Evolutionary conservation across 64 coral and sea anemone species (phyloP), one percentile per base, ranked within the genome.

Genomic region (Platygyra sinensis): DNA sequence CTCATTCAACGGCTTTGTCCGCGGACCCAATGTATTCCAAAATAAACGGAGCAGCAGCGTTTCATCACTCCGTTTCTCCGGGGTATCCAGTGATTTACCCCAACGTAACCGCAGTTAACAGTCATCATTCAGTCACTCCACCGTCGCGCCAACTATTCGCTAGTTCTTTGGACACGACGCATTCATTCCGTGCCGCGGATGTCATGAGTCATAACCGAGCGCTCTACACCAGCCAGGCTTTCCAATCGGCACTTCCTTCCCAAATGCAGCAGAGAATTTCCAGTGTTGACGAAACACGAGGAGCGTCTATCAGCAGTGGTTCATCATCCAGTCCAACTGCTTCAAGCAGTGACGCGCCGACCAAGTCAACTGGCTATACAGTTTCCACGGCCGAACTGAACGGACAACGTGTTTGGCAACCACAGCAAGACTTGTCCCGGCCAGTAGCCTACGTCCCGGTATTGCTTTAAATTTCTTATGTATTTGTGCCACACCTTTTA

Each of bases 1-100:
- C 91, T 96, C 95, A 96, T 96, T 96, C 95, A 96, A 86, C 90
- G 82, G 91, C 95, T 96, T 96, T 96, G 95, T 94, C 95, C 95
- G 76, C 91, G 64, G 95, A 96, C 86, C 95, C 95, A 94, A 96
- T 96, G 95, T 96, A 96, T 96, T 93, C 95, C 86, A 96, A 96
- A 96, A 96, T 96, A 92, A 96, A 96, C 81, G 95, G 95, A 76
- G 95, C 86, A 75, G 80, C 95, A 87, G 90, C 95, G 30, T 96
- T 96, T 96, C 95, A 96, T 84, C 94, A 96, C 81, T 96, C 95
- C 18, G 94, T 96, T 86, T 80, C 91, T 11, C 95, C 95, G 2
- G 95, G 95, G 18, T 96, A 96, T 94, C 95, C 95, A 87, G 95
- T 96, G 65, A 96, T 96, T 51, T 96, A 96, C 16, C 95, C 95